A percentile compares a stretch with the other conserved stretches of the same genome.
Conservation (phyloP, 2,888 invertebrate species). For the Ecliptopera silaceata region DNA sequence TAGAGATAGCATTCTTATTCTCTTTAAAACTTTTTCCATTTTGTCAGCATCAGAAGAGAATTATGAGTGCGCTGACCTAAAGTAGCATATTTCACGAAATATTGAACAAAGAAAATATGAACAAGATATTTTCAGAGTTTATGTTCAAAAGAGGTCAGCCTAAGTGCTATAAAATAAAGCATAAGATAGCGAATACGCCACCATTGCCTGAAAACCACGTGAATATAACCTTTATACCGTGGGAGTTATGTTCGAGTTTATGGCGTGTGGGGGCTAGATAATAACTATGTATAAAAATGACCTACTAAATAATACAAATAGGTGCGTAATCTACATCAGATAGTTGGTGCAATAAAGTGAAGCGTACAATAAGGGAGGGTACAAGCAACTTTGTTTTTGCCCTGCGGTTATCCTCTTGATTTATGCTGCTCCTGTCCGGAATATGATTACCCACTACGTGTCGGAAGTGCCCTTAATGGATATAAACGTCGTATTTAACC, state of each 20-base stretch:
- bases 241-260: constrained; percentile 14
- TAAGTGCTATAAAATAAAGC: constrained; percentile 28
- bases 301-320: constrained; percentile 42
- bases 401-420: constrained; percentile 72
- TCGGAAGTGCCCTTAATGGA: constrained; percentile 78
- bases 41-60: constrained; percentile 12
- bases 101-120: constrained; percentile 30
- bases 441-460: constrained; percentile 74
- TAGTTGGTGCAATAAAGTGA: constrained; percentile 60
- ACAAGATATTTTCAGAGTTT: constrained; percentile 32
- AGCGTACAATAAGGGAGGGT: constrained; percentile 64
- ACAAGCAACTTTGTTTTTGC: constrained; percentile 65
- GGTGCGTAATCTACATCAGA: constrained; percentile 52
- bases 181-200: constrained; percentile 24
- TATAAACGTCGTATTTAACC: constrained; percentile 77
- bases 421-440: constrained; percentile 76
- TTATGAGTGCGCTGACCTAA: constrained; percentile 17
- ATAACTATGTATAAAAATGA: constrained; percentile 28
- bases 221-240: constrained; percentile 18
- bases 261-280: constrained; percentile 3
- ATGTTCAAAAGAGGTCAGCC: constrained; percentile 32
- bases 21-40: constrained; percentile 15
- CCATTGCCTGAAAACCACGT: constrained; percentile 14
- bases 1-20: constrained; percentile 8
- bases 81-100: constrained; percentile 25